Evolutionary conservation across 53 echinoderm and acorn worm species (phyloP).

Genomic region (Antedon mediterranea): DNA sequence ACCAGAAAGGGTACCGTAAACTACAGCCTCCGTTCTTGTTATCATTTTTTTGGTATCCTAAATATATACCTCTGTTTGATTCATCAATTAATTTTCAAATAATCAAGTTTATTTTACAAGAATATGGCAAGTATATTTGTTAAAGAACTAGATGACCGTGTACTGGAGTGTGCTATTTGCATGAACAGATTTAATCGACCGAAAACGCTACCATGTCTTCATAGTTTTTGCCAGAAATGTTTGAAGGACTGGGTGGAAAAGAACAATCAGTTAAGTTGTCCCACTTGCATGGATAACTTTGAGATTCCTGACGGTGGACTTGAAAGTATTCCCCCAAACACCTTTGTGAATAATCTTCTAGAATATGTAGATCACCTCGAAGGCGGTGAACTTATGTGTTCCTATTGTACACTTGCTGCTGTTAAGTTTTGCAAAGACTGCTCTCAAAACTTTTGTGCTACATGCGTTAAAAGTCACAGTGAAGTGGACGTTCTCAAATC

Average conservation of each 20-base stretch:
- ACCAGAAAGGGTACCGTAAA: too few species aligned
- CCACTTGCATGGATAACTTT: background rate
- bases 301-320: background rate
- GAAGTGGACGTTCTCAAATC: background rate
- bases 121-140: background rate
- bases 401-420: background rate
- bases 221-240: background rate
- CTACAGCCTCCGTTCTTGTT: too few species aligned
- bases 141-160: background rate
- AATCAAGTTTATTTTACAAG: background rate
- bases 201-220: background rate
- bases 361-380: background rate
- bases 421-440: background rate
- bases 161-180: background rate
- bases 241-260: background rate
- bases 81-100: too few species aligned
- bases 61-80: too few species aligned
- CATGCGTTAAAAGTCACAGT: background rate
- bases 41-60: too few species aligned
- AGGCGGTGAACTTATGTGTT: background rate
- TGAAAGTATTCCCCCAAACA: background rate
- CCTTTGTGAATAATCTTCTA: background rate
- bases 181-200: background rate
- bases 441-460: background rate
- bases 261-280: background rate